Base-by-base conservation (phyloP, 2,797 vertebrate genomes). In the Parauchenoglanis ngamensis region DNA sequence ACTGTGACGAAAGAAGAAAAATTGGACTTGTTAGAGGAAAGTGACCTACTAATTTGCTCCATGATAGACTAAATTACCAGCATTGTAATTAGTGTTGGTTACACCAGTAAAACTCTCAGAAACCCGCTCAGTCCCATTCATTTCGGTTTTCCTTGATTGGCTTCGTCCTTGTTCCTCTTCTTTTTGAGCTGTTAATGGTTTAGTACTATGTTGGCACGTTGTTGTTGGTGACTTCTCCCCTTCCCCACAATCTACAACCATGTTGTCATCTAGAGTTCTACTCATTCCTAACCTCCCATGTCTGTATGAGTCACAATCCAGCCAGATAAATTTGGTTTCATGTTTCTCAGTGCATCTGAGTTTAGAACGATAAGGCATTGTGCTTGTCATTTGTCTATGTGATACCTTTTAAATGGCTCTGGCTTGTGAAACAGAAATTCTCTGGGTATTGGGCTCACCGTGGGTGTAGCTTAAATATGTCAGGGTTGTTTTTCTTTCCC, bases 281-380 rank as follows among this genome's bases (percentile, higher is more conserved):
- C 68, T 85, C 73, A 73, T 52, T 88, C 84, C 72, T 84, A 84
- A 87, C 77, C 84, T 84, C 28, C 35, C 46, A 67, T 87, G 49
- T 86, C 79, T 68, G 87, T 86, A 77, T 89, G 90, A 92, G 88
- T 88, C 85, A 85, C 86, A 85, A 87, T 89, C 87, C 80, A 83
- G 83, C 61, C 87, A 90, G 87, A 90, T 87, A 5, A 61, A 72
- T 40, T 92, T 91, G 86, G 83, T 89, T 86, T 87, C 84, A 65
- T 88, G 89, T 80, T 90, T 90, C 85, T 88, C 57, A 4, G 35
- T 28, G 59, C 3, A 2, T 84, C 54, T 56, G 54, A 81, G 76
- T 84, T 79, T 46, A 63, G 28, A 67, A 83, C 8, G 21, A 35
- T 76, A 54, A 19, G 25, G 52, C 7, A 54, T 44, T 56, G 52